Conservation (phyloP, 2,113 vertebrate species). For the Pelecanus crispus region DNA sequence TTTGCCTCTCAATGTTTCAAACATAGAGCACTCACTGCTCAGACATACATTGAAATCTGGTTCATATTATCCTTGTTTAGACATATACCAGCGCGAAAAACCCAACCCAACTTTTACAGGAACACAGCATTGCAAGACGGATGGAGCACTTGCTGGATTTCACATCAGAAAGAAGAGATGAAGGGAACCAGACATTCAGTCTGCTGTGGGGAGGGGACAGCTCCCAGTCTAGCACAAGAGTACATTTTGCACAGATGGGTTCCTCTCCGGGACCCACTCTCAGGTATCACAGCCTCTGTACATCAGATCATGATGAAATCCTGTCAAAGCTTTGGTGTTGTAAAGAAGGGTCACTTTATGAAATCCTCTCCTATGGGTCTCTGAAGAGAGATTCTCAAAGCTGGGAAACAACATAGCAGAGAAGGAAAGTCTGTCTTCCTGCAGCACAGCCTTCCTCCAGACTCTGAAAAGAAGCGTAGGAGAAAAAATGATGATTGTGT, state of each 20-base stretch:
- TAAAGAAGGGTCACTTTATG: not conserved
- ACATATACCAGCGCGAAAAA: not conserved
- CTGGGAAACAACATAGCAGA: not conserved
- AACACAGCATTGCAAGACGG: not conserved
- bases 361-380: not conserved
- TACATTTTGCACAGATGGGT: not conserved
- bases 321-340: not conserved
- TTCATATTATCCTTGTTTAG: not conserved
- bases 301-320: not conserved
- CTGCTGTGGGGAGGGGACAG: not conserved
- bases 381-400: not conserved
- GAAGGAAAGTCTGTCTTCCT: not conserved
- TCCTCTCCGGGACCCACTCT: not conserved
- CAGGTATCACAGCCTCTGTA: not conserved
- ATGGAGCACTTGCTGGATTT: not conserved
- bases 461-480: not conserved
- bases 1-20: not conserved
- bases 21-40: not conserved
- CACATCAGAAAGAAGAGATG: not conserved
- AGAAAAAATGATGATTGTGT: not conserved
- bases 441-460: not conserved
- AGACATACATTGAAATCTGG: not conserved
- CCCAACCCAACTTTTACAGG: not conserved
- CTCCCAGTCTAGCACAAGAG: not conserved
- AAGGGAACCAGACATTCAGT: not conserved